Percentiles rank a stretch among this genome's conserved stretches.
Conservation (phyloP, 1,140 invertebrate genomes). For the Pseudomyrmex dendroicus region DNA sequence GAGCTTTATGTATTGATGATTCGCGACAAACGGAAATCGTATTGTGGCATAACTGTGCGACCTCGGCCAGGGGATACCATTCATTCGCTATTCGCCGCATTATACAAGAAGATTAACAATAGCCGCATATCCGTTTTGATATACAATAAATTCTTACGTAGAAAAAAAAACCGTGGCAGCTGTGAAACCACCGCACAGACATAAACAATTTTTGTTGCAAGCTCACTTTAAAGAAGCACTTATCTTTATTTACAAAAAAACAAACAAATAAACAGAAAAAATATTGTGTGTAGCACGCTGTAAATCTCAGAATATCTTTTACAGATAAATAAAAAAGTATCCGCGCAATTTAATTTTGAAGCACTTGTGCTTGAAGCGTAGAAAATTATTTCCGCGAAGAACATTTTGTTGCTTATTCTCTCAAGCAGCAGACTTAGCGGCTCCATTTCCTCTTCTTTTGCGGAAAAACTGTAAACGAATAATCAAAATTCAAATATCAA, state of each 20-base stretch:
- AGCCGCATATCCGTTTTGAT: slow-evolving; percentile 12
- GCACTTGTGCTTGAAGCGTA: too few species aligned
- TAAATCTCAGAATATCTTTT: too few species aligned
- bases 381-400: neutral
- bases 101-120: slow-evolving; percentile 60
- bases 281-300: too few species aligned
- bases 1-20: slow-evolving; percentile 34
- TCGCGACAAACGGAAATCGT: slow-evolving; percentile 42
- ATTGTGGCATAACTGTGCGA: slow-evolving; percentile 58
- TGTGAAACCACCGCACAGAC: neutral
- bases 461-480: slow-evolving; percentile 1
- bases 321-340: too few species aligned
- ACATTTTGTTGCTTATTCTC: neutral
- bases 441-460: neutral
- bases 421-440: neutral
- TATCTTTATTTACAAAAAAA: too few species aligned
- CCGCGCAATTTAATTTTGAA: too few species aligned
- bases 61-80: slow-evolving; percentile 29
- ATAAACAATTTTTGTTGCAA: neutral
- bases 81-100: slow-evolving; percentile 46
- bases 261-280: too few species aligned
- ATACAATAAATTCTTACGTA: slow-evolving; percentile 3
- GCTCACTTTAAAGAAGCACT: too few species aligned
- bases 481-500: slow-evolving; percentile 44
- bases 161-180: neutral